These are phyloP conservation scores for Agrochola litura DNA, from an alignment of 2,888 invertebrate species.

Conservation along the genomic window DNA sequence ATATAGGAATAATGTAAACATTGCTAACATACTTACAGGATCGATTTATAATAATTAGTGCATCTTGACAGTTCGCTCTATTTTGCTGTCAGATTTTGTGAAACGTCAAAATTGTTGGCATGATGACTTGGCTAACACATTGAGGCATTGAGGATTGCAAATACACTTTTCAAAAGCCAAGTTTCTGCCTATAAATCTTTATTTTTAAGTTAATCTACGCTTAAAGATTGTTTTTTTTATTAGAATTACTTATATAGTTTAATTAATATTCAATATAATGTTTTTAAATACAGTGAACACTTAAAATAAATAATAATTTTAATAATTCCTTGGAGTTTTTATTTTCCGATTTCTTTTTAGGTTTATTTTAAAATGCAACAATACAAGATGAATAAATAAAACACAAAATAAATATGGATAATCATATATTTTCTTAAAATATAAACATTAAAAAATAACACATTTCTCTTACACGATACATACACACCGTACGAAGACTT, in stretches of 20 bases:
- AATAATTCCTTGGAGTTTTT: conserved; percentile 1
- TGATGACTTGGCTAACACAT: no score
- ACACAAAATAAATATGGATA: conserved; percentile 51
- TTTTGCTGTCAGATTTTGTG: background rate
- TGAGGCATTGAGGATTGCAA: no score
- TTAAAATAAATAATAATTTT: no score
- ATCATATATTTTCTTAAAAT: conserved; percentile 68
- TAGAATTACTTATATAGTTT: no score
- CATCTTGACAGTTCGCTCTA: background rate
- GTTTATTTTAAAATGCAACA: background rate
- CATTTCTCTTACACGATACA: conserved; percentile 55
- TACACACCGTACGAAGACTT: conserved; percentile 54
- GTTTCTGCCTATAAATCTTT: background rate
- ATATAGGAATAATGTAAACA: background rate
- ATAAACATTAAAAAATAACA: conserved; percentile 67
- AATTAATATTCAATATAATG: background rate
- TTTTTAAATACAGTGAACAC: background rate
- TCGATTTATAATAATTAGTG: background rate
- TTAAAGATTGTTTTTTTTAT: no score
- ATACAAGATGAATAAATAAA: conserved; percentile 34
- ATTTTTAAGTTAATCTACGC: background rate
- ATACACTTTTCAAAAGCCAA: background rate
- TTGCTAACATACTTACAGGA: background rate
- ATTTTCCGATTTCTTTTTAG: no score
- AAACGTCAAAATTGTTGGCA: no score